Conservation (phyloP, 1,140 invertebrate species). For the Galleria mellonella region DNA sequence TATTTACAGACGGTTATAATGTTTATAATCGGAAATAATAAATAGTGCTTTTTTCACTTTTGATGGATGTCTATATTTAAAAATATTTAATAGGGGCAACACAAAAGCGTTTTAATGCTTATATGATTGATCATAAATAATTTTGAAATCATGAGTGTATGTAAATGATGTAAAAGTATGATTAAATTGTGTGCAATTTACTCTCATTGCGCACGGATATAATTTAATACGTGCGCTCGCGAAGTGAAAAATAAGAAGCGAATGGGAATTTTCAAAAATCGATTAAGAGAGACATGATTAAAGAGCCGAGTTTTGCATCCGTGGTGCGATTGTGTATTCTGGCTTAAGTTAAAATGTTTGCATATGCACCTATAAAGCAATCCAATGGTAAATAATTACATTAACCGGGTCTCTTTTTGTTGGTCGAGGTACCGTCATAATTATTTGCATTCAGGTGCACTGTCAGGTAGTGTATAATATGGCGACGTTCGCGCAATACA, state of each 20-base stretch:
- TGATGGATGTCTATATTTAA: not conserved
- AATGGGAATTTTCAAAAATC: conserved; percentile 51
- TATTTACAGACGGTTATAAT: no score
- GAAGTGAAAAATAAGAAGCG: conserved; percentile 50
- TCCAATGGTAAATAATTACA: conserved; percentile 51
- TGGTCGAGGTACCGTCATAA: conserved; percentile 33
- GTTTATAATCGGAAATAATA: no score
- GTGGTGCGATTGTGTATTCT: conserved; percentile 13
- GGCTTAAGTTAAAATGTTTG: conserved; percentile 35
- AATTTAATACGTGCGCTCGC: conserved; percentile 30
- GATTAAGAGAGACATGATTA: conserved; percentile 61
- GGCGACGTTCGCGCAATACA: conserved; percentile 30
- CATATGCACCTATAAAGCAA: conserved; percentile 45
- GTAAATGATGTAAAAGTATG: conserved; percentile 13
- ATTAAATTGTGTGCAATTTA: conserved; percentile 42
- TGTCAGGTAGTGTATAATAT: conserved; percentile 37
- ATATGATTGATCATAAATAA: conserved; percentile 3
- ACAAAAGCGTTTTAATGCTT: not conserved
- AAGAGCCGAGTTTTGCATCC: conserved; percentile 36
- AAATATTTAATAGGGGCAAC: not conserved
- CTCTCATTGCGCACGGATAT: conserved; percentile 30
- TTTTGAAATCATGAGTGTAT: not conserved
- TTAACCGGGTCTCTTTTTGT: conserved; percentile 38
- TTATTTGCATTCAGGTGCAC: conserved; percentile 40
- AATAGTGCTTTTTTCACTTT: not conserved